Evolutionary conservation across 2,888 invertebrate species (phyloP).

Genomic region (Matsumyia berberina): DNA sequence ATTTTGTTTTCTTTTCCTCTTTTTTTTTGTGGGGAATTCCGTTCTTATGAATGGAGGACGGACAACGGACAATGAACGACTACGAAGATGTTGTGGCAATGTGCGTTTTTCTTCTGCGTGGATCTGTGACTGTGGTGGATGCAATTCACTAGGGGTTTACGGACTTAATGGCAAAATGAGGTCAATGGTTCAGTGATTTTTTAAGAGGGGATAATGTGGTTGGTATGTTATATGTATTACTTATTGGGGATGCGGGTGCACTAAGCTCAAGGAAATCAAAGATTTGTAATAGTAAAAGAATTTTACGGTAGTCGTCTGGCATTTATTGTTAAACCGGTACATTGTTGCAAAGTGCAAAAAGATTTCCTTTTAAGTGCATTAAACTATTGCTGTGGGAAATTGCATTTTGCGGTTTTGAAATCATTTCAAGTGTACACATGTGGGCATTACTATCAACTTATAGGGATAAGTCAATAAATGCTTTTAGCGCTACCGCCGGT

Average conservation of each 20-base stretch:
- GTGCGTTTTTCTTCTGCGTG: constrained; percentile 45
- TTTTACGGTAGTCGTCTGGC: constrained; percentile 24
- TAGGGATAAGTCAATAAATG: neutral
- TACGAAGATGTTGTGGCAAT: constrained; percentile 32
- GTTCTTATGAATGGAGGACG: constrained; percentile 61
- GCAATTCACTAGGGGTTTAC: constrained; percentile 64
- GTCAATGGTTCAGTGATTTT: constrained; percentile 65
- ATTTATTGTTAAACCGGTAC: constrained; percentile 18
- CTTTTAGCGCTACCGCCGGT: no score
- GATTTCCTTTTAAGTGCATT: constrained; percentile 11
- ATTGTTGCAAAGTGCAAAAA: constrained; percentile 18
- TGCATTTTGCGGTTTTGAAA: neutral
- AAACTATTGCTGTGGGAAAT: neutral
- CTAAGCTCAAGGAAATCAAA: constrained; percentile 15
- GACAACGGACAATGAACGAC: constrained; percentile 9
- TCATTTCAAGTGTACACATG: neutral
- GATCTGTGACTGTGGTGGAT: constrained; percentile 20
- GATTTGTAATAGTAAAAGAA: constrained; percentile 28
- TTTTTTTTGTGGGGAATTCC: constrained; percentile 54
- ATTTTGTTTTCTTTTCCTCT: constrained; percentile 57
- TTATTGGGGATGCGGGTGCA: constrained; percentile 1
- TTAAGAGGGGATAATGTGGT: constrained; percentile 33
- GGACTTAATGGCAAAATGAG: constrained; percentile 65
- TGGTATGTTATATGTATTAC: constrained; percentile 42
- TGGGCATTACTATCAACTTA: no score